Percentiles rank a stretch among this genome's conserved stretches.
Conservation (phyloP, 2,113 vertebrate genomes). For the Neodon shergylaensis region DNA sequence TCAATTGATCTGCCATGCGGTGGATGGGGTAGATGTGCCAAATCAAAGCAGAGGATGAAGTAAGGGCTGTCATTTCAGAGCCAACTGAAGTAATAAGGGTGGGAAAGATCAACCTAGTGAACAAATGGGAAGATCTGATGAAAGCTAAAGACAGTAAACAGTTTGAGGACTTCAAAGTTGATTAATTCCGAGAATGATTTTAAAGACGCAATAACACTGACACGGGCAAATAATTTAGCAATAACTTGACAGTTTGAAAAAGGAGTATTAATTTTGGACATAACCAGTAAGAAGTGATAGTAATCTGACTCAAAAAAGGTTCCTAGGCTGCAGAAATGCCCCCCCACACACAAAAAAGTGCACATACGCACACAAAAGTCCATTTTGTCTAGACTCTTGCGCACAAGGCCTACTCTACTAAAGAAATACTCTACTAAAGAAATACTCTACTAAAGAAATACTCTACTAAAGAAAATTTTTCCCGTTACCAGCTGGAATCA, state of each 20-base stretch:
- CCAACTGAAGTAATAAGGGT: neutral
- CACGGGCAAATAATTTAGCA: neutral
- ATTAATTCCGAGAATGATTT: neutral
- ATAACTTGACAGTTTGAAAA: neutral
- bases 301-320: neutral
- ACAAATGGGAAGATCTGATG: neutral
- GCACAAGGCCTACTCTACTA: neutral
- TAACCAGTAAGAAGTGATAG: conserved; percentile 15
- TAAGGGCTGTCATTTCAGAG: neutral
- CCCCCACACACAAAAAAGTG: neutral
- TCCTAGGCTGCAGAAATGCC: neutral
- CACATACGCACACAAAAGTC: neutral
- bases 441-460: neutral
- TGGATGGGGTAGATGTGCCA: neutral
- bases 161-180: neutral
- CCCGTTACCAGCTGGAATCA: neutral
- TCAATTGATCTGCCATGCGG: neutral
- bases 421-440: neutral
- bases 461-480: neutral
- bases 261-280: neutral
- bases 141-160: conserved; percentile 18
- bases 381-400: neutral
- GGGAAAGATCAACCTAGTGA: neutral
- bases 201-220: neutral
- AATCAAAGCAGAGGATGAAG: neutral